Evolutionary conservation across 2,888 invertebrate genomes (phyloP), one percentile per base, ranked within the genome.

Genomic region (Polylopha cassiicola): DNA sequence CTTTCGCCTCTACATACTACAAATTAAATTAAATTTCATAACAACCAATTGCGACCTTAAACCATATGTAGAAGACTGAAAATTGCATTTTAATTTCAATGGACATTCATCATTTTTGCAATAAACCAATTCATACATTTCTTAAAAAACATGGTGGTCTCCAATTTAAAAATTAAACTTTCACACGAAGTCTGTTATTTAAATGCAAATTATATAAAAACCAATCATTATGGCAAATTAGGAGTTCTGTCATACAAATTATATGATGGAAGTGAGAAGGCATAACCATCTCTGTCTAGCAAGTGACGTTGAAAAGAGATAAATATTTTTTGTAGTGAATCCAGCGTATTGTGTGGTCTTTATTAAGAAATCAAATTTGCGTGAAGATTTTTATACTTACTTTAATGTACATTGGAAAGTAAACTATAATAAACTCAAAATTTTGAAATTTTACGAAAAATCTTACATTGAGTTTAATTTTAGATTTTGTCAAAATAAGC

Each of bases 191-290:
- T 17, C 27, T 14, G 34, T 28, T 38, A 44, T 49, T 47, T 34
- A 44, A 44, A 37, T 44, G 27, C 16, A 44, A 44, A 18, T 30
- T 30, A 15, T 29, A 37, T 17, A 13, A 23, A 22, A 43, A 37
- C 32, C 41, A 36, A 43, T 45, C 28, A 51, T 48, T 51, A 48
- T 34, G 2, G 23, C 43, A 47, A 45, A 47, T 50, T 44, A 37
- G 43, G 30, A n/a, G 37, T 23, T 29, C 26, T 11, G 42, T 39
- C 9, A 15, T 28, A 3, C 6, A 16, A n/a, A n/a, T n/a, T n/a
- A n/a, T n/a, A n/a, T n/a, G n/a, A n/a, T n/a, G n/a, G n/a, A n/a
- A n/a, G n/a, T n/a, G n/a, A n/a, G n/a, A n/a, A n/a, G n/a, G n/a
- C n/a, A n/a, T n/a, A n/a, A n/a, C n/a, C n/a, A n/a, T n/a, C n/a